Evolutionary conservation across 2,888 invertebrate genomes (phyloP).

Genomic region (Octodonta nipae): DNA sequence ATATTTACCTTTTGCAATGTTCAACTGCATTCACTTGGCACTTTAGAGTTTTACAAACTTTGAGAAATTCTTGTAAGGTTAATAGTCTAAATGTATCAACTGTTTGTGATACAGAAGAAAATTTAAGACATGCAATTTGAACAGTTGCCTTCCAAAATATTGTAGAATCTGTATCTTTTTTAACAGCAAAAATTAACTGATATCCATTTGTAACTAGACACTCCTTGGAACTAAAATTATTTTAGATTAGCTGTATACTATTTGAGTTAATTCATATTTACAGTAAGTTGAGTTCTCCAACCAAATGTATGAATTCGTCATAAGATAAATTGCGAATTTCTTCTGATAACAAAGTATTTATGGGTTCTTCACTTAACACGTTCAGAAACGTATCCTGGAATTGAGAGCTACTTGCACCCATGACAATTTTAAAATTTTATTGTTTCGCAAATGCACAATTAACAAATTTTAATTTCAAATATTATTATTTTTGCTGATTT

Average conservation of each 20-base stretch:
- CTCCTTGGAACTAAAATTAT: constrained; percentile 41
- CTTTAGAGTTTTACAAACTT: constrained; percentile 44
- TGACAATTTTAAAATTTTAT: no score
- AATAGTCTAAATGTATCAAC: constrained; percentile 47
- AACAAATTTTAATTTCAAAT: no score
- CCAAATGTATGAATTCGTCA: constrained; percentile 44
- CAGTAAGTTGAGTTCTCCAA: constrained; percentile 49
- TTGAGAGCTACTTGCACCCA: constrained; percentile 22
- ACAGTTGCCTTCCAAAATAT: constrained; percentile 58
- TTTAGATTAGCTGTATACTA: no score
- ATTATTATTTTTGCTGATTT: no score
- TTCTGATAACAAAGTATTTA: constrained; percentile 24
- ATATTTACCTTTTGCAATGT: constrained; percentile 24
- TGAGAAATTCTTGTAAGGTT: constrained; percentile 50
- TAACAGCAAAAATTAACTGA: constrained; percentile 50
- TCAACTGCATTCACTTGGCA: constrained; percentile 34
- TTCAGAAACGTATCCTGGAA: constrained; percentile 22
- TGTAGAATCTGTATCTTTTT: constrained; percentile 48
- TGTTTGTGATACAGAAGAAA: constrained; percentile 39
- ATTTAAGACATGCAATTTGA: constrained; percentile 49
- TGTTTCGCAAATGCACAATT: no score
- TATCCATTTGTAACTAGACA: constrained; percentile 48
- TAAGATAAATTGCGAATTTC: constrained; percentile 36
- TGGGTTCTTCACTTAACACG: constrained; percentile 22
- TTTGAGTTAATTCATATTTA: no score